These are phyloP conservation scores for Poecilia latipinna DNA, from an alignment of 2,113 vertebrate species.

Conservation along the genomic window DNA sequence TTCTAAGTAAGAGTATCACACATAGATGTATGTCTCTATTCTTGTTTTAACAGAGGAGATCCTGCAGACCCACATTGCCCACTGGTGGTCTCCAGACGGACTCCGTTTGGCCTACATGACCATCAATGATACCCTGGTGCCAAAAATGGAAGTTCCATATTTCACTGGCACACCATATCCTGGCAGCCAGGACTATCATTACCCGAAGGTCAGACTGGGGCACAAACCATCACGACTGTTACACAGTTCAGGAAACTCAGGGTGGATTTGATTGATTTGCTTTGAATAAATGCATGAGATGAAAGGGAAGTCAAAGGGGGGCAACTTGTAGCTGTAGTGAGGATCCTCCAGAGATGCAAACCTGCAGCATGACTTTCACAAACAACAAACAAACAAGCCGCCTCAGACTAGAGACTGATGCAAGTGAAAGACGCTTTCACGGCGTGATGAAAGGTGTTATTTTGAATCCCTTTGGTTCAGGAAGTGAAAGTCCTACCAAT, in stretches of 20 bases:
- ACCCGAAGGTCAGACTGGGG: constrained; percentile 87
- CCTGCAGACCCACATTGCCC: constrained; percentile 89
- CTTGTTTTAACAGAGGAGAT: constrained; percentile 87
- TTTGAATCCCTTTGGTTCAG: background rate
- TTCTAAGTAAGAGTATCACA: background rate
- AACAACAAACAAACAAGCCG: background rate
- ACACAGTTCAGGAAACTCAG: background rate
- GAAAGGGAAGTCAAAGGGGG: background rate
- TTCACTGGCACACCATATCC: constrained; percentile 90
- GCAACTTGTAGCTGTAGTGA: background rate
- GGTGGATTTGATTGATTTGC: background rate
- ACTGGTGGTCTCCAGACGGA: constrained; percentile 98
- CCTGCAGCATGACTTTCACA: background rate
- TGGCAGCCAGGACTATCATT: constrained; percentile 86
- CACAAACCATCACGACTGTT: background rate
- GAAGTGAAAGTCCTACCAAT: background rate
- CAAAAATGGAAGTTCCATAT: constrained; percentile 91
- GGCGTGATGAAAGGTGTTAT: background rate
- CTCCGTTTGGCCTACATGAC: constrained; percentile 93
- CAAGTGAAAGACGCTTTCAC: background rate
- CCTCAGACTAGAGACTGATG: background rate
- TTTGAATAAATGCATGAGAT: background rate
- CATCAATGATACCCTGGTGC: constrained; percentile 93
- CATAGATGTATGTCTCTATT: background rate
- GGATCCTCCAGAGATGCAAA: background rate